These are phyloP conservation scores for Drosophila erecta DNA, from an alignment of 1,140 invertebrate genomes.

Conservation along the genomic window DNA sequence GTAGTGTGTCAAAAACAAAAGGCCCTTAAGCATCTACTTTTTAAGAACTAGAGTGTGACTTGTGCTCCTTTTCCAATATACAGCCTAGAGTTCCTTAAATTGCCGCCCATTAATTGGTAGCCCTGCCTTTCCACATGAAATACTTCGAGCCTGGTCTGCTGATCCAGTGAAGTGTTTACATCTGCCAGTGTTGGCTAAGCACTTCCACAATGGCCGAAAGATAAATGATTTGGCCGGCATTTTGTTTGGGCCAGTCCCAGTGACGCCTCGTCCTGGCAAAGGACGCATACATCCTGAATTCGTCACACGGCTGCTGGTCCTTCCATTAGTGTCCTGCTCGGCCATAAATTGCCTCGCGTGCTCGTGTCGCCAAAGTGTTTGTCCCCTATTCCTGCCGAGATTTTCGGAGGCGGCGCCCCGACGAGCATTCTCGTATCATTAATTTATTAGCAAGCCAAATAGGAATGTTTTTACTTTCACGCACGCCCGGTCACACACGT, in stretches of 20 bases:
- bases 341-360: slow-evolving; percentile 53
- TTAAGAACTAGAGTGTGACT: no score
- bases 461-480: slow-evolving; percentile 57
- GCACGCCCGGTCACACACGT: slow-evolving; percentile 46
- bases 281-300: slow-evolving; percentile 21
- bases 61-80: no score
- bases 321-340: slow-evolving; percentile 12
- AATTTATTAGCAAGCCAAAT: slow-evolving; percentile 82
- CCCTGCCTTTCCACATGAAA: background rate
- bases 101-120: background rate
- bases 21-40: background rate
- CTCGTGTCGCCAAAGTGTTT: slow-evolving; percentile 63
- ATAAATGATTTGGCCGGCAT: slow-evolving; percentile 35
- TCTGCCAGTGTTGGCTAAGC: slow-evolving; percentile 24
- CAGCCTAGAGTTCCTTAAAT: no score
- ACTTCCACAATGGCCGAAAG: slow-evolving; percentile 19
- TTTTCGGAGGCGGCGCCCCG: slow-evolving; percentile 29
- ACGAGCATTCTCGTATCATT: slow-evolving; percentile 62
- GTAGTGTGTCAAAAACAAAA: slow-evolving; percentile 1
- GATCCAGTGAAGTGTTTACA: slow-evolving; percentile 25
- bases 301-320: slow-evolving; percentile 37
- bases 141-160: background rate
- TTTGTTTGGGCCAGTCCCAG: slow-evolving; percentile 30
- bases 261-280: slow-evolving; percentile 18
- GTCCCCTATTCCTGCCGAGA: slow-evolving; percentile 60